A percentile compares a stretch with the other conserved stretches of the same genome.
phyloP scores from a whole-genome alignment of 2,113 vertebrate species.

The Plestiodon gilberti region DNA sequence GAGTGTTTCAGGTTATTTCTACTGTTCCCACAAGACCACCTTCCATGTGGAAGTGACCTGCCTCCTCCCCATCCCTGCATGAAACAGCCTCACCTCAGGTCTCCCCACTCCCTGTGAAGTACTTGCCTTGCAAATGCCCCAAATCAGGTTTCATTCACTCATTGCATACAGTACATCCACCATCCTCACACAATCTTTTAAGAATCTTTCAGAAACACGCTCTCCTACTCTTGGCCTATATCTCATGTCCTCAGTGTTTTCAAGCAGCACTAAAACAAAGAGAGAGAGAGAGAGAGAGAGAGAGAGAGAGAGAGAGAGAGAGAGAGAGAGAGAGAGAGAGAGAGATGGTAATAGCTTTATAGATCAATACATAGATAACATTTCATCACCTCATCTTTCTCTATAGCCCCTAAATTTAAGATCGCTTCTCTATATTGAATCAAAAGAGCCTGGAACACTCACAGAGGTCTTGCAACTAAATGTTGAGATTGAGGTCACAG shows the following conservation, averaged over 20 bases:
- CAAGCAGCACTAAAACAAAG: not conserved
- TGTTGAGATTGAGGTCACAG: not conserved
- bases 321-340: not conserved
- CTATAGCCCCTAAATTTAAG: not conserved
- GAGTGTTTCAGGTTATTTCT: not conserved
- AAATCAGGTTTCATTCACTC: not conserved
- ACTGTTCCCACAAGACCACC: not conserved
- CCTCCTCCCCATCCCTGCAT: not conserved
- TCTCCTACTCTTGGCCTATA: not conserved
- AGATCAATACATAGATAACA: conserved; percentile 15
- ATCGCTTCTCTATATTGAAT: not conserved
- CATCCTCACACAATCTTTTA: not conserved
- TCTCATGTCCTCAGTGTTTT: not conserved
- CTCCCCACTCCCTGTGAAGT: not conserved
- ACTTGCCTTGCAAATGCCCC: not conserved
- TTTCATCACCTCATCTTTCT: conserved; percentile 4
- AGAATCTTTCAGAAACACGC: not conserved
- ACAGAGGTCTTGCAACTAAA: not conserved
- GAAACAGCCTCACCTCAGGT: not conserved
- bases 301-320: too few relatives aligned
- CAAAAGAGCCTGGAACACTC: not conserved
- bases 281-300: not conserved
- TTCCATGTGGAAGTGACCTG: not conserved
- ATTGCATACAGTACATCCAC: not conserved
- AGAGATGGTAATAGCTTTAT: not conserved